phyloP scores from a whole-genome alignment of 2,797 vertebrate genomes.

The Peromyscus melanophrys region DNA sequence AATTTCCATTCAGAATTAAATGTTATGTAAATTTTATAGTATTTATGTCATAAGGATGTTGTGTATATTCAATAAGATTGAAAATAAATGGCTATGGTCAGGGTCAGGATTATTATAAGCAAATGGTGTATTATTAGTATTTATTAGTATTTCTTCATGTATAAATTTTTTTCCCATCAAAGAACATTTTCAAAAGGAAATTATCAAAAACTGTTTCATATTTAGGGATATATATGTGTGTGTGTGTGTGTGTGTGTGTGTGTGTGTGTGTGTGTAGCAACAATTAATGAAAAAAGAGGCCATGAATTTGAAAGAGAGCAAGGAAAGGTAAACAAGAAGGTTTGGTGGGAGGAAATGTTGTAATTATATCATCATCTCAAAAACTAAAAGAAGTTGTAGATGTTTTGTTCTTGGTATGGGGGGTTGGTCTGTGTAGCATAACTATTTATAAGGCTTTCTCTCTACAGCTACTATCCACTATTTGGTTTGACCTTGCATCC shows the following conservation, averaged over 20 bases:
- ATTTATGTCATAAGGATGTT: background rate
- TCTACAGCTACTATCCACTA: background rate
- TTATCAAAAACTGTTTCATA: background rate
- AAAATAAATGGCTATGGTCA: conserved; percentile 31
- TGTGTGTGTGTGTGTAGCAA: background rate
- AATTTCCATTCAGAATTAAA: conserved; percentile 50
- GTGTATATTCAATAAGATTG: conserved; percentile 21
- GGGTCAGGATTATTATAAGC: background rate
- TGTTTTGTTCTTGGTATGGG: background rate
- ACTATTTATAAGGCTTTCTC: background rate
- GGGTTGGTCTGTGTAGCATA: background rate
- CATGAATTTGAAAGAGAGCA: background rate
- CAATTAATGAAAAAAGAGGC: background rate
- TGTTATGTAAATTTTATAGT: background rate
- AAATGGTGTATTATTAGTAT: background rate
- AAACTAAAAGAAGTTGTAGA: background rate
- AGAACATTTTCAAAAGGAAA: conserved; percentile 22
- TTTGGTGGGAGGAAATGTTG: background rate
- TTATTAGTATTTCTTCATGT: conserved; percentile 18
- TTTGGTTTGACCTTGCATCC: background rate
- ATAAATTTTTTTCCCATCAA: background rate
- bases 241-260: background rate
- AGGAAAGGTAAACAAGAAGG: background rate
- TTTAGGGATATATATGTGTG: background rate
- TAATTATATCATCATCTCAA: background rate